Base-by-base conservation (phyloP, 2,888 invertebrate genomes). In the Drosophila longiperda region DNA sequence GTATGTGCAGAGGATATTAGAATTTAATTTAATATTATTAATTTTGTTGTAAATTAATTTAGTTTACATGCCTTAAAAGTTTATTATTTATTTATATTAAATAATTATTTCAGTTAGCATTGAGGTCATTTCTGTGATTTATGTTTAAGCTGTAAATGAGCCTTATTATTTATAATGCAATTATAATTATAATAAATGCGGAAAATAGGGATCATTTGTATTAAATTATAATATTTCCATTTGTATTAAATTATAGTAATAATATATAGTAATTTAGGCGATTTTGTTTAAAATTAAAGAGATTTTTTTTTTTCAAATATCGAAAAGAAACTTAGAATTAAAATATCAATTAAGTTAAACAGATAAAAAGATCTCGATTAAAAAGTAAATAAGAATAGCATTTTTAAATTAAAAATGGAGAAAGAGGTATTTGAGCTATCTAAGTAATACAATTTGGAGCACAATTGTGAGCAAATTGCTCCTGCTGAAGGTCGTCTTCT, bases 401-500 rank as follows among this genome's bases (percentile, higher is more conserved):
- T 9, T 32, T 11, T 11, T 6, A 29, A 29, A n/a, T 49, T 29
- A 12, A 17, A 23, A 11, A 34, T 9, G 49, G 17, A 17, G 49
- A 17, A 15, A 15, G 4, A 49, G 26, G 1, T 36, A 4, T 17
- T 23, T 12, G 23, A 23, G 45, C n/a, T 40, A 40, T n/a, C n/a
- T 9, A 3, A 40, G n/a, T 9, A 20, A 7, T 2, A n/a, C 12
- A 52, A 20, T 20, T 11, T 3, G 15, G 4, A 20, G 20, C 33
- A 23, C 6, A 36, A 23, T 11, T 6, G 3, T 1, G 20, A 3
- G 20, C 9, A 23, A 17, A 17, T 36, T 36, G 20, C 32, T 42
- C 11, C n/a, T 33, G 36, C 33, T n/a, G 48, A 49, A 57, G 45
- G 48, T 53, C 34, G 67, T 60, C 54, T 58, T 52, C 59, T 48